A percentile compares a stretch with the other conserved stretches of the same genome.
phyloP scores from a whole-genome alignment of 2,888 invertebrate species.

The Agrilus biguttatus region DNA sequence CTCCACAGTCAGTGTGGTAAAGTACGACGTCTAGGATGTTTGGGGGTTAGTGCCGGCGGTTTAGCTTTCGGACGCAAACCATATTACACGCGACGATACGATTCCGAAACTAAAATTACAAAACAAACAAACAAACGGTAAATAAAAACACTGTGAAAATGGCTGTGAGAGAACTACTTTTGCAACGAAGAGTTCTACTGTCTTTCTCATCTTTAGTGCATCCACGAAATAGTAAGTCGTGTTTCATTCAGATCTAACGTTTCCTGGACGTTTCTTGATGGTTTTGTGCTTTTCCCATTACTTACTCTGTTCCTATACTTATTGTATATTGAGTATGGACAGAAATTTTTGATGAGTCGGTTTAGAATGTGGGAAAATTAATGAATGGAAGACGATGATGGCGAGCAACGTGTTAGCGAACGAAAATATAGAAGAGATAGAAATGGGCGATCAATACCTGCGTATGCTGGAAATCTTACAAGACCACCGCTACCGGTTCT shows the following conservation, averaged over 20 bases:
- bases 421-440: constrained; percentile 13
- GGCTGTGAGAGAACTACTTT: constrained; percentile 18
- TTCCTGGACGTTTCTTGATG: neutral
- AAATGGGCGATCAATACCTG: constrained; percentile 21
- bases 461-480: constrained; percentile 18
- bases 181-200: no score
- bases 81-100: neutral
- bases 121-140: constrained; percentile 2
- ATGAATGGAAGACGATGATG: constrained; percentile 3
- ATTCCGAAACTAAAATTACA: constrained; percentile 2
- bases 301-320: neutral
- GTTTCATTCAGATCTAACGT: no score
- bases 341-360: constrained; percentile 1
- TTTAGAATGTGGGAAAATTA: constrained; percentile 1
- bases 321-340: neutral
- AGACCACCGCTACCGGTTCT: constrained; percentile 13
- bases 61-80: constrained; percentile 10
- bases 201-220: no score
- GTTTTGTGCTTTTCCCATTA: neutral
- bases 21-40: constrained; percentile 22
- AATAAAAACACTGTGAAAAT: constrained; percentile 15
- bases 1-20: constrained; percentile 27
- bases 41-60: constrained; percentile 18
- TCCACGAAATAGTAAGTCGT: no score
- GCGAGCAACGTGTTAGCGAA: constrained; percentile 9